Evolutionary conservation across 2,888 invertebrate genomes (phyloP), one percentile per base, ranked within the genome.

Genomic region (Apomyelois bistriatella): DNA sequence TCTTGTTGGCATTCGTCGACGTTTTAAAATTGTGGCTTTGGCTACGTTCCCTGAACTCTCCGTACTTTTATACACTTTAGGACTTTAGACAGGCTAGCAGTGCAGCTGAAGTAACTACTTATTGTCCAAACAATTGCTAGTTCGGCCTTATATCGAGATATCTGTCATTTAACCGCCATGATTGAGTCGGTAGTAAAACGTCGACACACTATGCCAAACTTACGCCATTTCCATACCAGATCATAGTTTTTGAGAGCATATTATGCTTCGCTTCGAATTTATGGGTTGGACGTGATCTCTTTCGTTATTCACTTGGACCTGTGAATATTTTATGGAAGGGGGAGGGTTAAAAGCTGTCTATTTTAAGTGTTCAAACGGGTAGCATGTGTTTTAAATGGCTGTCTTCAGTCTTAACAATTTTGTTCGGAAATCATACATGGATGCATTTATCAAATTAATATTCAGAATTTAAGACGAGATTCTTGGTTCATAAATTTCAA

Each of bases 221-320:
- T 58, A 12, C 32, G 38, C 54, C 52, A 65, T 68, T 66, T 66
- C 58, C 66, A 66, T 68, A 63, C 50, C 53, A 60, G 65, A 64
- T 66, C 62, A 62, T 65, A 65, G 69, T 65, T 66, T 62, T 63
- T 53, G 48, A 48, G 59, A 53, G 58, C 58, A 58, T 60, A 70
- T 68, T 69, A 71, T 70, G 62, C 66, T 70, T 62, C 40, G 54
- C 48, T 54, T 62, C 53, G 58, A 65, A 77, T 78, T 74, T 76
- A 78, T 68, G 64, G 53, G 40, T 35, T 46, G 56, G 50, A 70
- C 75, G 76, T 76, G 75, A 71, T 63, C 59, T 53, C 42, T 54
- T 72, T 65, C 56, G 52, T 57, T 60, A 68, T 72, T 71, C 68
- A 63, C 65, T 62, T 55, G 60, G 55, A 54, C 51, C 52, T 52